These are phyloP conservation scores for Nephrotoma flavescens DNA, from an alignment of 2,888 invertebrate species.

Conservation along the genomic window DNA sequence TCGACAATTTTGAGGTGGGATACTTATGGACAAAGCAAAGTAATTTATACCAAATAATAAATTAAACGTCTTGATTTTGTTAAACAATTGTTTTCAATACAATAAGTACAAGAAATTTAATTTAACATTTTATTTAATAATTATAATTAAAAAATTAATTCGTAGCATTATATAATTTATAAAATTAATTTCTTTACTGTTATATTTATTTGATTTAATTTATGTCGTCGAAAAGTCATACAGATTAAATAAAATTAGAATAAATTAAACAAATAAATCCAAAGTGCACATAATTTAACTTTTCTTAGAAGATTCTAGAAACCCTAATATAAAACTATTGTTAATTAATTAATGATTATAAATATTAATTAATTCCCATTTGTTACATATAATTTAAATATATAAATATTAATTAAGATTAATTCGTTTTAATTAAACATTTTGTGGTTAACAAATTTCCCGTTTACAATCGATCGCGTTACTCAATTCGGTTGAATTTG, in stretches of 20 bases:
- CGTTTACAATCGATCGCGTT: constrained; percentile 34
- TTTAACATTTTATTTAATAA: background rate
- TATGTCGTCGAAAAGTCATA: background rate
- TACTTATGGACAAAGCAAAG: too few relatives aligned
- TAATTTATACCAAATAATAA: too few relatives aligned
- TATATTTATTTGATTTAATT: background rate
- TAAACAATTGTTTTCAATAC: too few relatives aligned
- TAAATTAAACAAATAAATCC: background rate
- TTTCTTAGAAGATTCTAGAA: background rate
- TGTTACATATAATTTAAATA: background rate
- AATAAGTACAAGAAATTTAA: background rate
- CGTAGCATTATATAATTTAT: background rate
- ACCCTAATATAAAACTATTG: background rate
- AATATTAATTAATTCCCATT: background rate
- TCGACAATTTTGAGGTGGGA: too few relatives aligned
- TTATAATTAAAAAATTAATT: background rate
- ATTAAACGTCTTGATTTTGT: too few relatives aligned
- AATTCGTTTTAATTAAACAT: background rate
- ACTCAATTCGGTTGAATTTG: constrained; percentile 46
- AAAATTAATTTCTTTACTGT: background rate
- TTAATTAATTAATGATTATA: background rate
- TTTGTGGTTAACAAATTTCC: constrained; percentile 24
- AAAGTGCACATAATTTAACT: background rate
- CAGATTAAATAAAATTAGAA: background rate
- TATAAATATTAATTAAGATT: background rate